Base-by-base conservation (phyloP, 1,140 invertebrate genomes). In the Neoseiulus cucumeris region DNA sequence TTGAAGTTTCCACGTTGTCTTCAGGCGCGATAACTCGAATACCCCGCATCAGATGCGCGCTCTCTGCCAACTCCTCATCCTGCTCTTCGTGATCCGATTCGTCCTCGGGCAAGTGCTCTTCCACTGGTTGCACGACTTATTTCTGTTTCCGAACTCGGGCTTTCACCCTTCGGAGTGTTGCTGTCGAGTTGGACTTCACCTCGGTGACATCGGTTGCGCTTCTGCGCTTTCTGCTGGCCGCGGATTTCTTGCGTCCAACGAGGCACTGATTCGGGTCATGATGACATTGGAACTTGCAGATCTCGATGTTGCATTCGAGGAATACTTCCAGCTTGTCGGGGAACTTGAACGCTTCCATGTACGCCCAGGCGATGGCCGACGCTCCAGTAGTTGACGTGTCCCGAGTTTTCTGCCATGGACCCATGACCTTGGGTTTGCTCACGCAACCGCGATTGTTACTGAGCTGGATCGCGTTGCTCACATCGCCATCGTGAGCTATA, bases 341-440 rank as follows among this genome's bases (percentile, higher is more conserved):
- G 75, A 90, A 90, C 76, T 89, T 89, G 74, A 90, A 89, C 0
- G 87, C 87, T 73, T 86, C 84, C 75, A 90, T 85, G 75, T 80
- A 86, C 0, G 87, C 84, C 69, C 82, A 89, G 0, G 86, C 85
- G 42, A 88, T 83, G 9, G 87, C 80, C 1, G 84, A 84, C 7
- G 84, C 84, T 9, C 83, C 84, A 0, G 80, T 81, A 64, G 82
- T 83, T 39, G 83, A 82, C 5, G 85, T 86, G 4, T 86, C 82
- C 65, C 80, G 81, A 0, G 85, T 87, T 69, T 86, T 88, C 71
- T 86, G 84, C 82, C 88, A 89, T 1, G 84, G 81, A 1, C 85
- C 86, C 72, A 90, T 87, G 1, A 89, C 72, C 75, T 90, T 89
- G 0, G 86, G 84, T 74, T 87, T 88, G 1, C 87, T 71, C 14